A percentile compares a stretch with the other conserved stretches of the same genome.
These are phyloP conservation scores for Caenorhabditis angaria DNA, from an alignment of 2,888 invertebrate species.

Conservation along the genomic window DNA sequence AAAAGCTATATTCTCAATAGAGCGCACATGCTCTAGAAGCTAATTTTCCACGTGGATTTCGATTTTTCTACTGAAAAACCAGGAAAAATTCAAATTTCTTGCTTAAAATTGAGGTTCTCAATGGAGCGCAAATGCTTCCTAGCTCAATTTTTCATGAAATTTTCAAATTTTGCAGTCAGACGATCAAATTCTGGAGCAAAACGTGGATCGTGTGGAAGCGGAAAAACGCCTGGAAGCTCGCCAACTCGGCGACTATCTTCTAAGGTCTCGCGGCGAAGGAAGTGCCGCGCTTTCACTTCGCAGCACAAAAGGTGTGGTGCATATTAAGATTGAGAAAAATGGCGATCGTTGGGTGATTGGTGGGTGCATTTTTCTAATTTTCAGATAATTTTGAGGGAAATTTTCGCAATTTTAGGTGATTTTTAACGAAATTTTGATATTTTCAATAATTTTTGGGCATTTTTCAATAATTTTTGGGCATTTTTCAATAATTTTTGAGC, in stretches of 20 bases:
- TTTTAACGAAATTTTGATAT: no score
- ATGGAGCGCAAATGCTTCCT: no score
- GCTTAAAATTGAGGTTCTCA: no score
- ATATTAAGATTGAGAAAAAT: slow-evolving; percentile 67
- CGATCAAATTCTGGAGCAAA: slow-evolving; percentile 44
- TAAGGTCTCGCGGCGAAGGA: slow-evolving; percentile 50
- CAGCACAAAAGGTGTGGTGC: slow-evolving; percentile 58
- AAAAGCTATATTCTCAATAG: no score
- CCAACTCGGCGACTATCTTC: slow-evolving; percentile 61
- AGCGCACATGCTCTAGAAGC: no score
- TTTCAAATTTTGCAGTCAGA: slow-evolving; percentile 19
- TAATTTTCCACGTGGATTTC: no score
- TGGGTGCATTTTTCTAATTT: slow-evolving; percentile 25
- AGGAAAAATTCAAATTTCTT: not conserved
- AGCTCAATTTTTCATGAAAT: not conserved
- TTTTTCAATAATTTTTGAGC: no score
- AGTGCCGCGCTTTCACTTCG: slow-evolving; percentile 64
- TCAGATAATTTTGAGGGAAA: no score
- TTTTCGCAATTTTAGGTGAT: no score
- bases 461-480: no score
- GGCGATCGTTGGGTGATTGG: slow-evolving; percentile 65
- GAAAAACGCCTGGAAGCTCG: slow-evolving; percentile 60
- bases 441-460: no score
- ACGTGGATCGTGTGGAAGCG: slow-evolving; percentile 66
- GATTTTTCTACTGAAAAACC: no score